phyloP scores from a whole-genome alignment of 2,113 vertebrate species.

The Pionites leucogaster region DNA sequence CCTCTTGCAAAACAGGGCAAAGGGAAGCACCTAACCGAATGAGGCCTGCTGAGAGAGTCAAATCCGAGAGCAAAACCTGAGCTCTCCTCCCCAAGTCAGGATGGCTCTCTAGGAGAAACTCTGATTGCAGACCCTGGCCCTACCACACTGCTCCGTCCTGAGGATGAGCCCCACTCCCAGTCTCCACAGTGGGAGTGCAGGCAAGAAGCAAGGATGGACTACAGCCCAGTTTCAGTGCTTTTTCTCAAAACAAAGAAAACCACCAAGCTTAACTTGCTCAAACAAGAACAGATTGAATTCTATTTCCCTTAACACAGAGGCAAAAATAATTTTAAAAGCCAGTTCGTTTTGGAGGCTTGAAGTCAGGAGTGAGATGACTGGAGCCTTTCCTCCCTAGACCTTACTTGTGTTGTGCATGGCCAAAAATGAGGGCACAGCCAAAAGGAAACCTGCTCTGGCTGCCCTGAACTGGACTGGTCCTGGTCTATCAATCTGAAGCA shows the following conservation, averaged over 20 bases:
- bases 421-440: neutral
- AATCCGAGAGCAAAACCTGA: neutral
- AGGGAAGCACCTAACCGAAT: neutral
- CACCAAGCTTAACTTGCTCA: slow-evolving; percentile 1
- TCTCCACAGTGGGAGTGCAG: neutral
- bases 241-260: slow-evolving; percentile 45
- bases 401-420: fast-evolving
- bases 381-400: neutral
- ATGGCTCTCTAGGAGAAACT: neutral
- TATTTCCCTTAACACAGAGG: neutral
- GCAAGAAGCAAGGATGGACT: neutral
- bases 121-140: neutral
- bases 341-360: neutral
- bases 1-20: neutral
- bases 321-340: neutral
- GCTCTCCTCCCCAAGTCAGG: fast-evolving
- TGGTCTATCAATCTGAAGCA: neutral
- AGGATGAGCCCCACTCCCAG: neutral
- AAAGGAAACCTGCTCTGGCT: neutral
- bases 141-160: neutral
- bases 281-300: neutral
- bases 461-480: neutral
- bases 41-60: neutral
- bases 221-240: neutral
- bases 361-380: fast-evolving